These are phyloP conservation scores for Pangasianodon hypophthalmus DNA, from an alignment of 2,113 vertebrate species.

Conservation along the genomic window DNA sequence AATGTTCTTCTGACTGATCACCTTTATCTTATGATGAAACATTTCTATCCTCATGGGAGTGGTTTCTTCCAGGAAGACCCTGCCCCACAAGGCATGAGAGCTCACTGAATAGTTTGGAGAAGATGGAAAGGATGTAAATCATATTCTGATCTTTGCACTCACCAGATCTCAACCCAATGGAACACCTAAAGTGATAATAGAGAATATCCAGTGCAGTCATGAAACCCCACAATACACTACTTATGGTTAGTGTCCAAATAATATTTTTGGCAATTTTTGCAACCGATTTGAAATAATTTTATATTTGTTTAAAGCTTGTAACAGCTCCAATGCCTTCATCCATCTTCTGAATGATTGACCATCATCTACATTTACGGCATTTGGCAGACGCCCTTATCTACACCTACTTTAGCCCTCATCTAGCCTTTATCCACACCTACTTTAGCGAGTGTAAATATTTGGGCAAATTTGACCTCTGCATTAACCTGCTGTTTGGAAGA, in stretches of 20 bases:
- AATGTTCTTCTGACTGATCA: not conserved
- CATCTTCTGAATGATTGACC: not conserved
- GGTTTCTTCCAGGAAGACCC: not conserved
- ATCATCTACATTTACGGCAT: not conserved
- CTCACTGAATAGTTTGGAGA: not conserved
- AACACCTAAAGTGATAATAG: not conserved
- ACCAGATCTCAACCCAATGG: not conserved
- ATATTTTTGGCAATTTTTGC: not conserved
- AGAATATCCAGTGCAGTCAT: not conserved
- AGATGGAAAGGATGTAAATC: not conserved
- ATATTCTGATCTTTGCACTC: not conserved
- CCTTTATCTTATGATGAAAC: not conserved
- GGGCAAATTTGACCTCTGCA: slow-evolving; percentile 13
- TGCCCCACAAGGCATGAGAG: not conserved
- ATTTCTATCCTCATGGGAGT: not conserved
- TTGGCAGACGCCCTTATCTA: too few relatives aligned
- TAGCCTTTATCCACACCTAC: not conserved
- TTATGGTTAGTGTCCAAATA: not conserved
- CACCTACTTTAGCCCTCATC: not conserved
- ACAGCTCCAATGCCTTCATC: not conserved
- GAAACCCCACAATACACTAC: not conserved
- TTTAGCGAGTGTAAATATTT: slow-evolving; percentile 8
- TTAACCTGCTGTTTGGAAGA: slow-evolving; percentile 12
- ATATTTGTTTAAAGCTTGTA: not conserved
- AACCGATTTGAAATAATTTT: not conserved